Conservation (phyloP, 2,888 invertebrate genomes). For the Pomacea canaliculata region DNA sequence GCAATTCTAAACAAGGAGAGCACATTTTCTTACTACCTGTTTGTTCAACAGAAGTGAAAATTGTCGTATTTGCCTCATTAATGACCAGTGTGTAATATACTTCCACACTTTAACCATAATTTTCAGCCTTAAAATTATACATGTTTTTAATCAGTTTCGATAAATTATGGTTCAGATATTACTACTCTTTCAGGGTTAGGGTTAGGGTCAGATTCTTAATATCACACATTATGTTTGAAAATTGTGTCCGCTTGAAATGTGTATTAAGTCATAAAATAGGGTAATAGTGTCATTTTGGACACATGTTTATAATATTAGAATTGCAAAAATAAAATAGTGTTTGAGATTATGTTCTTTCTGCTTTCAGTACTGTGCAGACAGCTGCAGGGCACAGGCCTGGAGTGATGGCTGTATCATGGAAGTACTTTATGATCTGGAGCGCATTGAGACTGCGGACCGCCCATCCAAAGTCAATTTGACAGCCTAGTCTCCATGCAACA, state of each 20-base stretch:
- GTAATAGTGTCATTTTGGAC: no score
- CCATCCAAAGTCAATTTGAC: conserved; percentile 15
- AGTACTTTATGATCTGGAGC: conserved; percentile 73
- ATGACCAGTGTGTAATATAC: neutral
- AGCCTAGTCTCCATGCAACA: neutral
- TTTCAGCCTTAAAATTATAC: no score
- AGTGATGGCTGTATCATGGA: conserved; percentile 90
- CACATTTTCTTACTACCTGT: neutral
- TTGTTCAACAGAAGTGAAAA: neutral
- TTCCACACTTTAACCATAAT: no score
- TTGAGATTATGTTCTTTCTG: neutral
- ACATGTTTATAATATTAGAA: no score
- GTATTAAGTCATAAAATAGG: no score
- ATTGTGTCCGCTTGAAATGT: no score
- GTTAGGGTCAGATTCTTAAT: no score
- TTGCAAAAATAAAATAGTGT: no score
- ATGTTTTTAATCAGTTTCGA: no score
- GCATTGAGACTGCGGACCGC: conserved; percentile 5
- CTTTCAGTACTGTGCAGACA: conserved; percentile 80
- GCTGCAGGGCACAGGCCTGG: conserved; percentile 98
- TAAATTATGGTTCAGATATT: no score
- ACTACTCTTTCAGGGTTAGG: no score
- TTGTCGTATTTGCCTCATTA: neutral
- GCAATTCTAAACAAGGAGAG: neutral
- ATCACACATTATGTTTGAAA: no score